Base-by-base conservation (phyloP, 2,888 invertebrate species). In the Meta bourneti region DNA sequence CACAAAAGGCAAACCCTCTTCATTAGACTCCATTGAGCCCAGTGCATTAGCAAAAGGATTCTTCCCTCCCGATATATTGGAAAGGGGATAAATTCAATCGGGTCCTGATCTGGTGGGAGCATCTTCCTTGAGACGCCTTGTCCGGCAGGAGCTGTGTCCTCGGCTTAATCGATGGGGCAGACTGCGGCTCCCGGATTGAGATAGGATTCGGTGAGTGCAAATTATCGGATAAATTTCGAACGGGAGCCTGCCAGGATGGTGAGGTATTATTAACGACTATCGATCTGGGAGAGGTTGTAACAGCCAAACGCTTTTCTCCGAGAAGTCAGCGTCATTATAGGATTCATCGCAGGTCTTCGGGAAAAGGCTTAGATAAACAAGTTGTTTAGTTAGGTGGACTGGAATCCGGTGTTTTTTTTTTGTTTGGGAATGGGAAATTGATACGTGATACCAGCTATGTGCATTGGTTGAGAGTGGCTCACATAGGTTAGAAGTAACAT, bases 141-240 rank as follows among this genome's bases (percentile, higher is more conserved):
- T 79, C 87, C 86, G 79, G 71, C 86, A 71, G 72, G 9, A 74
- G n/a, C 48, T 13, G 72, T 72, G 85, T 80, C 52, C 86, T 48
- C 69, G 16, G 20, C 49, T 34, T 48, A 88, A 88, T 88, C 88
- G 88, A 88, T 88, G 77, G n/a, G 70, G 54, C 49, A 69, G 71
- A 72, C 34, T 34, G 52, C 51, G 72, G 49, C 61, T 52, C 88
- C 70, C 74, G 72, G 81, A 81, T 88, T 88, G 75, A 75, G 88
- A 75, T 61, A 49, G 75, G 88, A 88, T 70, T 78, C 78, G 78
- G 89, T 78, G 89, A 78, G 83, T 83, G 83, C 89, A 89, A 89
- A 89, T 89, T 89, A 89, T 89, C 78, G 89, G 89, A 89, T 83
- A 89, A 89, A 89, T 89, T 89, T 89, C 89, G 69, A 49, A 19